Evolutionary conservation across 2,113 vertebrate genomes (phyloP), one percentile per base, ranked within the genome.

Genomic region (Oreochromis tanganicae): DNA sequence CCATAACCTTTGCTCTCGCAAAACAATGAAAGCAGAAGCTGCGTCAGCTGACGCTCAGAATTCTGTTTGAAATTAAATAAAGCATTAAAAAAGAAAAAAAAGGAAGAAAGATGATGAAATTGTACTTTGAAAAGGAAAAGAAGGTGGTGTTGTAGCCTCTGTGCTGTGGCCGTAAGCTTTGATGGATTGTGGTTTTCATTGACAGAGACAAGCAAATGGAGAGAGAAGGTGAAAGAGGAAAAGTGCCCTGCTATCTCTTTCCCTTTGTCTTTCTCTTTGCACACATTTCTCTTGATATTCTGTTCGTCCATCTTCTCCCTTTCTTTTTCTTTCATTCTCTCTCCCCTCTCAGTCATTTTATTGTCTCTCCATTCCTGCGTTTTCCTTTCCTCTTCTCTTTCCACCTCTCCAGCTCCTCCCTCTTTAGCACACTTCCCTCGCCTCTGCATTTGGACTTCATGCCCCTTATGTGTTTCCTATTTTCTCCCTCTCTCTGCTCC

Each of bases 161-260:
- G 36, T 56, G 85, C 82, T 85, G 87, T 71, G 24, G 84, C 83
- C 24, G 66, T 4, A 59, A 14, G 82, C 46, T 52, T 27, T 92
- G 93, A 92, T 91, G 80, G 89, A 94, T 93, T 89, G 87, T 59
- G 84, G 8, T 80, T 88, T 89, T 93, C 80, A 93, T 87, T 87
- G 89, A 88, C 75, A 78, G 52, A 88, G 93, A 92, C 86, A 61
- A 87, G 13, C 8, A 41, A 85, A 82, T 41, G 66, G 86, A 80
- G 43, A 83, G 85, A 78, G 73, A 52, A 16, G 21, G 55, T 50
- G 81, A 88, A 21, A 55, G 88, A 88, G 88, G 66, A 32, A 50
- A 32, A 88, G 56, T 13, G 46, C 29, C 79, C 80, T 79, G 71
- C 55, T 43, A 50, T 34, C 27, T 50, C 27, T 32, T 78, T 78